Evolutionary conservation across 1,140 invertebrate species (phyloP).

Genomic region (Rhyacophila brunnea): DNA sequence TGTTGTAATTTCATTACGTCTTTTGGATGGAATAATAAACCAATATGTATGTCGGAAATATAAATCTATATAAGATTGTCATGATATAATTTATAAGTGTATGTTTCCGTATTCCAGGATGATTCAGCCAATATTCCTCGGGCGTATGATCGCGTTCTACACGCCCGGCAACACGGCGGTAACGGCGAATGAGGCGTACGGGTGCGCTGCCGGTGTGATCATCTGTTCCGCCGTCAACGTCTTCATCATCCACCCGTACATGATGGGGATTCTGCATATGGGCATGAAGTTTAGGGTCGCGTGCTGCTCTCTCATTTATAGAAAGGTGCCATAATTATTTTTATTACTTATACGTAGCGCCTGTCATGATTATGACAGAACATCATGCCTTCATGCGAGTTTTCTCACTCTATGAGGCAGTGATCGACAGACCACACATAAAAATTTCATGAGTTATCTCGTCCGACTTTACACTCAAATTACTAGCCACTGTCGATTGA

Average conservation of each 20-base stretch:
- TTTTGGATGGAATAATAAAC: too few relatives aligned
- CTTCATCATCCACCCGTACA: conserved; percentile 74
- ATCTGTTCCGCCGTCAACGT: conserved; percentile 68
- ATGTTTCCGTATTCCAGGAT: conserved; percentile 54
- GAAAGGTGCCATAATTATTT: conserved; percentile 64
- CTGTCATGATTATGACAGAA: too few relatives aligned
- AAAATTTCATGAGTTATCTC: too few relatives aligned
- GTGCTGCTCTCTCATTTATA: conserved; percentile 77
- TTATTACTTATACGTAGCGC: neutral
- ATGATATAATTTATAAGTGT: too few relatives aligned
- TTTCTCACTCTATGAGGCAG: too few relatives aligned
- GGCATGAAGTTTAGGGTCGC: conserved; percentile 80
- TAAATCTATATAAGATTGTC: too few relatives aligned
- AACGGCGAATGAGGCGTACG: conserved; percentile 59
- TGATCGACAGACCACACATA: too few relatives aligned
- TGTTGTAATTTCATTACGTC: too few relatives aligned
- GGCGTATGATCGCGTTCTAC: conserved; percentile 70
- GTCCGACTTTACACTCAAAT: too few relatives aligned
- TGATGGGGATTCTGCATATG: conserved; percentile 70
- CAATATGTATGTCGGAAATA: too few relatives aligned
- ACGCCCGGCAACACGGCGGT: conserved; percentile 47
- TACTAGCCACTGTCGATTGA: too few relatives aligned
- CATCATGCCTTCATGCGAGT: too few relatives aligned
- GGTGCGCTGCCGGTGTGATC: conserved; percentile 67
- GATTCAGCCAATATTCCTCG: conserved; percentile 70